Evolutionary conservation across 92 coral and sea anemone species (phyloP), one percentile per base, ranked within the genome.

Genomic region (Bergia puertoricense): DNA sequence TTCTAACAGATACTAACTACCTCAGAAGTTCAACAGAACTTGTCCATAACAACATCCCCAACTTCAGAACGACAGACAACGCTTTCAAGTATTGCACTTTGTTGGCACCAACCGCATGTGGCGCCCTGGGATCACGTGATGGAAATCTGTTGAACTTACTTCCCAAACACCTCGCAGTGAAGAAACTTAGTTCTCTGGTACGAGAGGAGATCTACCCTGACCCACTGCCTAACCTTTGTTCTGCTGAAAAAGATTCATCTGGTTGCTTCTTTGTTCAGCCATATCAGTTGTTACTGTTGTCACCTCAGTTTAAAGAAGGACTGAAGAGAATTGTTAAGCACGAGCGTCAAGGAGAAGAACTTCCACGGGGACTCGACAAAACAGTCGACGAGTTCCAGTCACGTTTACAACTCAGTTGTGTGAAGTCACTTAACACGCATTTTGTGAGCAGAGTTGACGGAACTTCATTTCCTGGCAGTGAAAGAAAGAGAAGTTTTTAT

Each of bases 221-320:
- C 51, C 76, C 86, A 44, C 74, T 42, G 40, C 15, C n/a, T 81
- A 76, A 54, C 37, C 75, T 68, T 14, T 88, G 90, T 44, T 37
- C 90, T 2, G 44, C 82, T 39, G 57, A 57, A 18, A 37, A 46
- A 48, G 68, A 71, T 48, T 79, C 81, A 42, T 42, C 10, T 23
- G 67, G 75, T 8, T 88, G 90, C 54, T 57, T 67, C 5, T 88
- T 88, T 41, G 44, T 45, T 44, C 56, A 73, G 43, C 77, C 59
- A 22, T 80, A 59, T 57, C 59, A 48, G 13, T 66, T 23, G 15
- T 56, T 88, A 37, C 62, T 88, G 72, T 20, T 43, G 18, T 88
- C 90, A 14, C 41, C 82, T 18, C 80, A 88, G 51, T 88, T 88
- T 40, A 43, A 48, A 54, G 90, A 88, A 43, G 90, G 90, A 42